Percentiles rank a stretch among this genome's conserved stretches.
Conservation (phyloP, 2,888 invertebrate species). For the Tetanocera ferruginea region DNA sequence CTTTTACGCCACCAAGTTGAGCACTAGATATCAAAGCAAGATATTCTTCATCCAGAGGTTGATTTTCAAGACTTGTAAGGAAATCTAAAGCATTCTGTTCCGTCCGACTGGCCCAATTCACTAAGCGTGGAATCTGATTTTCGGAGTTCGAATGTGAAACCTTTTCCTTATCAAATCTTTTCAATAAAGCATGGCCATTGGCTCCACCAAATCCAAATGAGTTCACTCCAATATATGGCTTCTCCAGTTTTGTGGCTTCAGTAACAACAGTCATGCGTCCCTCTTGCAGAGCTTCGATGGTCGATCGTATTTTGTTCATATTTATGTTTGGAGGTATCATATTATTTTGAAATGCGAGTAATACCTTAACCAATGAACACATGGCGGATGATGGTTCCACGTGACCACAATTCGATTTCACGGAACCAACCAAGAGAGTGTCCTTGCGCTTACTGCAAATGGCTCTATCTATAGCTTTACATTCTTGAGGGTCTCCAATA, state of each 20-base stretch:
- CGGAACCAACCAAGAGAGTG: conserved; percentile 87
- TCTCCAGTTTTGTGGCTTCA: conserved; percentile 78
- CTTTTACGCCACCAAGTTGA: conserved; percentile 73
- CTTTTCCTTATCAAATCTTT: conserved; percentile 58
- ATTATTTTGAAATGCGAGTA: conserved; percentile 87
- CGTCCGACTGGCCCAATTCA: conserved; percentile 84
- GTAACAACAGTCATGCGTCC: conserved; percentile 80
- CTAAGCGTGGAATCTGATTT: conserved; percentile 80
- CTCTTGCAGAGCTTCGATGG: conserved; percentile 74
- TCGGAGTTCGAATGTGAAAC: conserved; percentile 73
- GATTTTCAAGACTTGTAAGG: conserved; percentile 75
- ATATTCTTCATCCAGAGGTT: conserved; percentile 75
- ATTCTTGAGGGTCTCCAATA: conserved; percentile 94
- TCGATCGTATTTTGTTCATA: conserved; percentile 75
- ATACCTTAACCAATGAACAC: conserved; percentile 85
- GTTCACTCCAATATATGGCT: conserved; percentile 86
- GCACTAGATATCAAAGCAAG: conserved; percentile 75
- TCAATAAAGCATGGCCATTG: conserved; percentile 70
- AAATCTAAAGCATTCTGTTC: conserved; percentile 79
- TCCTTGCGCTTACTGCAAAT: conserved; percentile 80
- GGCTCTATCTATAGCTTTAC: conserved; percentile 83
- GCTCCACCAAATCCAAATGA: conserved; percentile 94
- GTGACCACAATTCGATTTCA: conserved; percentile 95
- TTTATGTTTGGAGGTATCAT: conserved; percentile 90
- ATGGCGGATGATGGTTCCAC: conserved; percentile 92